These are phyloP conservation scores for Scrobipalpa costella DNA, from an alignment of 2,888 invertebrate genomes.

Conservation along the genomic window DNA sequence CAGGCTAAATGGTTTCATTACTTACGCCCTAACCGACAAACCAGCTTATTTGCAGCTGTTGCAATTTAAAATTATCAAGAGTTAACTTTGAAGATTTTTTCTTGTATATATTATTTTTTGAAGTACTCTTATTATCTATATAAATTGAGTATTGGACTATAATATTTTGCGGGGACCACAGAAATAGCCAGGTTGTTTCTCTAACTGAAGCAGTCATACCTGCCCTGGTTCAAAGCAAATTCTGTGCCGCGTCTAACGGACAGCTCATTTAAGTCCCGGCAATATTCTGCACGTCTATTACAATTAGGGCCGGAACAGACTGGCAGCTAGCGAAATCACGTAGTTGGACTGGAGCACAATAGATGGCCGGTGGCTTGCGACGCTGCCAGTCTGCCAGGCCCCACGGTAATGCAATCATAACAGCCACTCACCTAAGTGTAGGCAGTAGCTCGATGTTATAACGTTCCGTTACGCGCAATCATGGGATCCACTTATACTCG, in stretches of 20 bases:
- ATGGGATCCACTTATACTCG: conserved; percentile 53
- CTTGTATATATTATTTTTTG: neutral
- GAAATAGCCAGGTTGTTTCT: neutral
- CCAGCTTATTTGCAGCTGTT: neutral
- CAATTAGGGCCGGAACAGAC: conserved; percentile 20
- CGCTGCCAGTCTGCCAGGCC: conserved; percentile 20
- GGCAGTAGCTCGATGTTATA: conserved; percentile 72
- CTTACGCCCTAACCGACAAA: neutral
- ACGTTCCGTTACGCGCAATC: conserved; percentile 53
- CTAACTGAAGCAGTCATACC: neutral
- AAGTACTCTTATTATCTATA: neutral
- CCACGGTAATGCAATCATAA: conserved; percentile 26
- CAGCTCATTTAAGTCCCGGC: neutral
- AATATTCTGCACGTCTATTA: conserved; percentile 21
- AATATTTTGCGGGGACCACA: neutral
- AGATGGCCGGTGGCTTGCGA: conserved; percentile 20
- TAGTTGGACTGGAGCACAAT: conserved; percentile 18
- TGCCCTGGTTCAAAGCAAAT: neutral
- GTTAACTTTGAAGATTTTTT: neutral
- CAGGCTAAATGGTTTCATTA: conserved; percentile 3
- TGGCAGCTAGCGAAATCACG: conserved; percentile 21
- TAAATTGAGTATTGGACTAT: neutral
- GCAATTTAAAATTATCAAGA: neutral
- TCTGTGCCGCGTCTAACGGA: conserved; percentile 8
- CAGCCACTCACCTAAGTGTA: conserved; percentile 63